Evolutionary conservation across 2,113 vertebrate genomes (phyloP).

Genomic region (Heterotilapia buettikoferi): DNA sequence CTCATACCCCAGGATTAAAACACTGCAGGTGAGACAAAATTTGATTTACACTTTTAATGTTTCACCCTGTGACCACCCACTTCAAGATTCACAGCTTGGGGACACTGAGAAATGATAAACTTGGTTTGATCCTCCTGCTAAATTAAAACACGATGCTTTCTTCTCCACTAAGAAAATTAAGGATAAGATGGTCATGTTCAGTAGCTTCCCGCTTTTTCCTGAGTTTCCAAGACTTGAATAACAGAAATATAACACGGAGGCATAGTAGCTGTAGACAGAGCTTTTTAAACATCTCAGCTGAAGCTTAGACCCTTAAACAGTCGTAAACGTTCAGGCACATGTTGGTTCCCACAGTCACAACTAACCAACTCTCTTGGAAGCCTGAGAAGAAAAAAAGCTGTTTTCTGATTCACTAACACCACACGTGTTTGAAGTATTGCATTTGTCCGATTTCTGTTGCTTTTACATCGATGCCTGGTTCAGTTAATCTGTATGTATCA

Average conservation of each 20-base stretch:
- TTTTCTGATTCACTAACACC: background rate
- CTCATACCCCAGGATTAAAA: background rate
- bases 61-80: background rate
- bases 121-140: background rate
- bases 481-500: background rate
- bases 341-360: background rate
- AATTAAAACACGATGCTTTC: background rate
- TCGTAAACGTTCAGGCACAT: background rate
- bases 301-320: background rate
- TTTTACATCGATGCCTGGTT: background rate
- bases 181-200: background rate
- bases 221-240: background rate
- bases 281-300: background rate
- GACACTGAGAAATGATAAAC: background rate
- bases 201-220: background rate
- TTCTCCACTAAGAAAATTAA: background rate
- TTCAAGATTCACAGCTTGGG: background rate
- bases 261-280: background rate
- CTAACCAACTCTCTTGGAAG: background rate
- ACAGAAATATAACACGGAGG: background rate
- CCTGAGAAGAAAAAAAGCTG: background rate
- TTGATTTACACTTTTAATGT: background rate
- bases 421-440: background rate
- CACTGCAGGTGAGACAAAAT: background rate
- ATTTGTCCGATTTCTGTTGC: background rate